Conservation (phyloP, 2,113 vertebrate genomes). For the Entelurus aequoreus region DNA sequence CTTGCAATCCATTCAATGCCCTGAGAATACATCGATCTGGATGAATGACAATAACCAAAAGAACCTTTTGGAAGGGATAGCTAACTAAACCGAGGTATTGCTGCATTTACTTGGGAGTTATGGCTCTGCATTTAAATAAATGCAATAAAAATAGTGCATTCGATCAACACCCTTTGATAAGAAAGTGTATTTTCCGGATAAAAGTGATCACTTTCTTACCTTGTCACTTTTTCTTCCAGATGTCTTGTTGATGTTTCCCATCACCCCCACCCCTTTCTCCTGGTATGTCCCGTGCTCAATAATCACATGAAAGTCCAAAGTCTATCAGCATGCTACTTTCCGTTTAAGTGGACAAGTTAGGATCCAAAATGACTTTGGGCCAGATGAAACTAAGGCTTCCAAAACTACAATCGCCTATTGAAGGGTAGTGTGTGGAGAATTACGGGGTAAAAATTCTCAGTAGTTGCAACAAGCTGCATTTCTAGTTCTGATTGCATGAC, state of each 20-base stretch:
- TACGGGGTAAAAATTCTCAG: slow-evolving; percentile 28
- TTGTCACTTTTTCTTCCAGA: slow-evolving; percentile 66
- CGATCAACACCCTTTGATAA: background rate
- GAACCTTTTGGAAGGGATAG: too few species aligned
- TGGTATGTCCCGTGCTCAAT: slow-evolving; percentile 16
- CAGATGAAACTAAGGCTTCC: slow-evolving; percentile 28
- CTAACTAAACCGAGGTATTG: too few species aligned
- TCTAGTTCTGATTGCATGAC: slow-evolving; percentile 57
- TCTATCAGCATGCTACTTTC: slow-evolving; percentile 25
- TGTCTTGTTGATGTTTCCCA: slow-evolving; percentile 74
- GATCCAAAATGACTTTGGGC: slow-evolving; percentile 42
- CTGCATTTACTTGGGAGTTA: too few species aligned
- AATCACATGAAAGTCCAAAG: slow-evolving; percentile 39
- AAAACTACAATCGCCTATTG: slow-evolving; percentile 16
- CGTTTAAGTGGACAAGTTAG: slow-evolving; percentile 14
- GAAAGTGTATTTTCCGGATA: background rate
- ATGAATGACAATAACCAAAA: too few species aligned
- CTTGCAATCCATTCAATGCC: too few species aligned
- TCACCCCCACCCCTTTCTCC: slow-evolving; percentile 41
- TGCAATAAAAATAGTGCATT: too few species aligned
- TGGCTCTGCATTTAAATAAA: too few species aligned
- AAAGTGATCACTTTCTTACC: slow-evolving; percentile 56
- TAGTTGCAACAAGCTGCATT: slow-evolving; percentile 38
- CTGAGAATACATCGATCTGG: too few species aligned
- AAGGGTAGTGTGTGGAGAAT: slow-evolving; percentile 24